Percentiles rank a stretch among this genome's conserved stretches.
Conservation (phyloP, 2,888 invertebrate species). For the Drosophila lutescens region DNA sequence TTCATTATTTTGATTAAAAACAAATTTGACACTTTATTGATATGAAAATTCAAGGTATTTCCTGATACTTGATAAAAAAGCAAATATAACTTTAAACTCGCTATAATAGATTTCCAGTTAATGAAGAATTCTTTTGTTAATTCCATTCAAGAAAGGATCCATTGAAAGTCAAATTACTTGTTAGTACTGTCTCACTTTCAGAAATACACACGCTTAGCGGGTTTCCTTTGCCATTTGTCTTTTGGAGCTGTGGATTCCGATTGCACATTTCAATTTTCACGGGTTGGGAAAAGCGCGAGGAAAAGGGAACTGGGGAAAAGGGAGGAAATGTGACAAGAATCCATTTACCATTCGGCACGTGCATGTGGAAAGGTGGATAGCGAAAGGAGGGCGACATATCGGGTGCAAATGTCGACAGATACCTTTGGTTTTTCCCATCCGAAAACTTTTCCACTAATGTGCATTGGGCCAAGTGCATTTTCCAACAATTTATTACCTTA, state of each 20-base stretch:
- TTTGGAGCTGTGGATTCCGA: conserved; percentile 27
- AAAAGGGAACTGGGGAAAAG: conserved; percentile 19
- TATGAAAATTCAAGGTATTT: not conserved
- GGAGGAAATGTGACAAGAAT: conserved; percentile 32
- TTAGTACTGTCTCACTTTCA: conserved; percentile 13
- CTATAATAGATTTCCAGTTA: too few species aligned
- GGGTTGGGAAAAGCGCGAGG: conserved; percentile 32
- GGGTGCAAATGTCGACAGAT: conserved; percentile 46
- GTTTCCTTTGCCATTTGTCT: conserved; percentile 30
- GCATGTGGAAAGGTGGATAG: conserved; percentile 27
- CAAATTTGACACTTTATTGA: not conserved
- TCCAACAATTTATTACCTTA: conserved; percentile 19
- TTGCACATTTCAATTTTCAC: conserved; percentile 38
- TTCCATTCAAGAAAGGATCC: not conserved
- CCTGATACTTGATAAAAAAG: too few species aligned
- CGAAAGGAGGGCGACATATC: conserved; percentile 20
- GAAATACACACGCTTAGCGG: conserved; percentile 19
- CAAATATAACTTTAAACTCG: too few species aligned
- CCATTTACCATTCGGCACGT: conserved; percentile 66
- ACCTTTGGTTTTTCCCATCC: conserved; percentile 11
- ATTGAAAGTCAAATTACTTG: conserved; percentile 28
- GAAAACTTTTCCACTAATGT: conserved; percentile 15
- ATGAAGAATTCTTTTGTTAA: not conserved
- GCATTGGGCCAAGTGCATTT: conserved; percentile 28
- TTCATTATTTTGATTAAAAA: conserved; percentile 20